Evolutionary conservation across 1,140 invertebrate genomes (phyloP).

Genomic region (Leptinotarsa defecta): DNA sequence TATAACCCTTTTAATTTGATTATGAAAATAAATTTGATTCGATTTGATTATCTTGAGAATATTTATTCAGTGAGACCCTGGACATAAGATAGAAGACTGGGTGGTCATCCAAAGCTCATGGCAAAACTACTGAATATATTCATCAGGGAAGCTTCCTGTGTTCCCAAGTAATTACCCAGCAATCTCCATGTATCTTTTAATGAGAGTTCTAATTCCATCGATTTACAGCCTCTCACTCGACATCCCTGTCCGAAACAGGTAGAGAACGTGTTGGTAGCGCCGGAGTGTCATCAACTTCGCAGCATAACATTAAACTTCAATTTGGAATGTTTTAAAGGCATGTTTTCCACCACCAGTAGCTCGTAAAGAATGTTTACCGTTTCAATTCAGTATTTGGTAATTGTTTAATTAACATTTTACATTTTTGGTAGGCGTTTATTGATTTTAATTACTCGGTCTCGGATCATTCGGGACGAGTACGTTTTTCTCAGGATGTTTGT

Average conservation of each 20-base stretch:
- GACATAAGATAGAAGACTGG: neutral
- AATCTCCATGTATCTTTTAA: conserved; percentile 49
- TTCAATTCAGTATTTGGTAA: conserved; percentile 37
- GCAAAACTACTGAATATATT: conserved; percentile 30
- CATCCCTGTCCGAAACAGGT: conserved; percentile 3
- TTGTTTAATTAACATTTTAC: conserved; percentile 43
- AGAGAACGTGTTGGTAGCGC: conserved; percentile 14
- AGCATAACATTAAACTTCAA: conserved; percentile 42
- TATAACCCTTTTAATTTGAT: no score
- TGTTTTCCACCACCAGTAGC: conserved; percentile 27
- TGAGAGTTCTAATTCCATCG: conserved; percentile 46
- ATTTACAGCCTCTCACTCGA: conserved; percentile 41
- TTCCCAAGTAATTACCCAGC: conserved; percentile 33
- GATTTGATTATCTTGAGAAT: no score
- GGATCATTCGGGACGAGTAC: neutral
- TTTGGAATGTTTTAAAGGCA: conserved; percentile 40
- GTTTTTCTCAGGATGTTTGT: neutral
- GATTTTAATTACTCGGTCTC: conserved; percentile 26
- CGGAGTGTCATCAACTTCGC: conserved; percentile 18
- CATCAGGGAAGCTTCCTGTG: conserved; percentile 20
- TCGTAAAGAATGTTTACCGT: conserved; percentile 35
- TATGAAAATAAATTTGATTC: neutral
- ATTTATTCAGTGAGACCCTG: no score
- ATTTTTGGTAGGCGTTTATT: conserved; percentile 36
- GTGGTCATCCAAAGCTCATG: neutral